Evolutionary conservation across 2,797 vertebrate genomes (phyloP), one percentile per base, ranked within the genome.

Genomic region (Aplochiton taeniatus): DNA sequence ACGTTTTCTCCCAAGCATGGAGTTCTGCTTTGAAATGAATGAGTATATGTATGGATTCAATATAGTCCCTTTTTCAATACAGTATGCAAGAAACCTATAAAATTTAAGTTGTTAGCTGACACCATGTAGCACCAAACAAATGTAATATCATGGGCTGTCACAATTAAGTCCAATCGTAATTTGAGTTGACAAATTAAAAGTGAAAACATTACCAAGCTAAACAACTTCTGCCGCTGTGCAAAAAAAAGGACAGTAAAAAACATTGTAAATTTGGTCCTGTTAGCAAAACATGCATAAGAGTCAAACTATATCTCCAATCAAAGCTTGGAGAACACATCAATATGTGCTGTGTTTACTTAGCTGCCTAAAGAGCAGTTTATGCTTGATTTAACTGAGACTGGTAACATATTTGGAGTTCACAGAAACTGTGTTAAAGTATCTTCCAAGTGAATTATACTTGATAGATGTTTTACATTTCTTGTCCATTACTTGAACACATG

Each of bases 101-200:
- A 66, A 72, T 83, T 87, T 54, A 83, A 80, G 83, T 88, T 31
- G 31, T 31, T 84, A 82, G 74, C 68, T 83, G 76, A 75, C 68
- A 13, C 18, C 79, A 79, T 73, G 58, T 76, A 87, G 86, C 88
- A 89, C 86, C 86, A 83, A 75, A 76, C 60, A 64, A 58, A 11
- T 66, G 58, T 73, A 67, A 70, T 49, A 75, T 77, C 73, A 69
- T 73, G 53, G 70, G 83, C 49, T 61, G 51, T 68, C 67, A 65
- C 8, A 73, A 44, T 66, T 0, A 56, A 68, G 69, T 77, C 68
- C 63, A 79, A 51, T 72, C 66, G 49, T 52, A 69, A 46, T 31
- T 31, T 20, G 10, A 74, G 54, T 74, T 68, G 1, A 56, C 42
- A 54, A 13, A 42, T 12, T 13, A 57, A 69, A 59, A 61, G 62